Conservation (phyloP, 2,888 invertebrate genomes). For the Dryobotodes eremita region DNA sequence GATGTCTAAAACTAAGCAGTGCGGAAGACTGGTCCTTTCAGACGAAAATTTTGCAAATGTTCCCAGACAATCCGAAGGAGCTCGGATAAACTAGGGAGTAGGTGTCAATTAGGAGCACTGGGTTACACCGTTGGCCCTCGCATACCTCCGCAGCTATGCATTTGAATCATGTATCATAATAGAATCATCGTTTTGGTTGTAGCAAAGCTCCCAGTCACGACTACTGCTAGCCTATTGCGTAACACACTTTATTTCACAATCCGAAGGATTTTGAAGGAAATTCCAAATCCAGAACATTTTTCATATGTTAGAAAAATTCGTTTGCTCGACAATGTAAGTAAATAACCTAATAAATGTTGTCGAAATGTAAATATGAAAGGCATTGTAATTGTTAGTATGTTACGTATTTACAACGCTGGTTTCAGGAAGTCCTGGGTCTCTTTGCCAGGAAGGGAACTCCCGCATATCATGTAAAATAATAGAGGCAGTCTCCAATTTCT, state of each 20-base stretch:
- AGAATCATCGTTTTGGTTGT: neutral
- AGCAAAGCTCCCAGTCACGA: neutral
- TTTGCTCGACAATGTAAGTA: too few species aligned
- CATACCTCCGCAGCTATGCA: neutral
- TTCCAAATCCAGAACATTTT: too few species aligned
- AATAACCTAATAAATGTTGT: too few species aligned
- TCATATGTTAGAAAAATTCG: too few species aligned
- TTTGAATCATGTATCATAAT: neutral
- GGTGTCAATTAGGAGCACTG: conserved; percentile 19
- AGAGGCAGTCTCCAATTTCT: too few species aligned
- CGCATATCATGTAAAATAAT: neutral
- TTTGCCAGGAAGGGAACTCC: neutral
- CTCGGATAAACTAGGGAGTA: neutral
- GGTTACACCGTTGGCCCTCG: conserved; percentile 1
- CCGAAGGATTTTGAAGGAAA: too few species aligned
- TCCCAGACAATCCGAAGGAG: neutral
- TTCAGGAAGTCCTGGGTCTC: neutral
- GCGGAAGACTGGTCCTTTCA: neutral
- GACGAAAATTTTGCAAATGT: neutral
- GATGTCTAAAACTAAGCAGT: neutral
- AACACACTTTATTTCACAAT: too few species aligned
- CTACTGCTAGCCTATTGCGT: too few species aligned
- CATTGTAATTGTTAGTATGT: too few species aligned
- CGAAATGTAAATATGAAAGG: too few species aligned
- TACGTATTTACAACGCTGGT: too few species aligned